Base-by-base conservation (phyloP, 2,888 invertebrate genomes). In the Meliscaeva auricollis region DNA sequence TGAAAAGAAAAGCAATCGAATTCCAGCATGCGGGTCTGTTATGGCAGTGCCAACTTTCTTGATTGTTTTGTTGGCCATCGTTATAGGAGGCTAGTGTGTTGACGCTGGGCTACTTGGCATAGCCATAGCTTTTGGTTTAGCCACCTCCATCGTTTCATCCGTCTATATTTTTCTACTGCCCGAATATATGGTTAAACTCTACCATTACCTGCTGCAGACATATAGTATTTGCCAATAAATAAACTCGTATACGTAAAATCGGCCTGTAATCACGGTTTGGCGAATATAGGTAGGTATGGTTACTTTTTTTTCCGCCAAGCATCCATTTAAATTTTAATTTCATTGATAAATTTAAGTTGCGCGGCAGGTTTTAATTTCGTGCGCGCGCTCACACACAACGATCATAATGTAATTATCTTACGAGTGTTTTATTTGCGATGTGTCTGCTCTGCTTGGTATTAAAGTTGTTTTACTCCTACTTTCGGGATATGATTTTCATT, bases 1-100 rank as follows among this genome's bases (percentile, higher is more conserved):
- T 85, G 85, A 85, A 85, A 85, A 85, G 85, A 85, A 85, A 85
- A 85, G 85, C 85, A 85, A 85, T 85, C 85, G 81, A 77, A 85
- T 81, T 85, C 81, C 85, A 85, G 76, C 85, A 77, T 72, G 68
- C 22, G 11, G 38, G 76, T 85, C 81, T 76, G 73, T 85, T 85
- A 85, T 85, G 85, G 85, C 85, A 77, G 76, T 81, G 81, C 76
- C 85, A 85, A 85, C 85, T 81, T 85, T 81, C 85, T 85, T 85
- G 85, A 85, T 85, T 85, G 85, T 81, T 85, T 85, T 85, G 85
- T 85, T 85, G 85, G 81, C 81, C 64, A 85, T 85, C 76, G 76
- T 77, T 81, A 58, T 58, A 85, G 77, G 73, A 85, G 81, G 81
- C 85, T 85, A 85, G 81, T 81, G 76, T 81, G 81, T 69, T 85